Base-by-base conservation (phyloP, 2,113 vertebrate species). In the Geococcyx californianus region DNA sequence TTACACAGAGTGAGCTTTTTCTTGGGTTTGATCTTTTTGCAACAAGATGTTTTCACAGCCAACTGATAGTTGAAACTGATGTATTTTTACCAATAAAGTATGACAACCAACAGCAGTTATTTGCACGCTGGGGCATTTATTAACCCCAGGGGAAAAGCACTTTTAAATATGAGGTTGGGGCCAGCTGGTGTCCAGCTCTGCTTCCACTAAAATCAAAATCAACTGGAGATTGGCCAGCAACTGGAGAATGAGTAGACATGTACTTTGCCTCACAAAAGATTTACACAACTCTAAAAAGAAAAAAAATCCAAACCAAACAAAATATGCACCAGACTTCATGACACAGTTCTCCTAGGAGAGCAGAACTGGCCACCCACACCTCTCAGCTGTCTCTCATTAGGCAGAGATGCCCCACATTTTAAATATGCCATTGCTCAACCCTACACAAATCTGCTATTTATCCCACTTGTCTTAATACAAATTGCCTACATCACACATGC, bases 351-450 rank as follows among this genome's bases (percentile, higher is more conserved):
- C 68, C 67, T 75, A 80, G 70, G 84, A 95, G 82, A 95, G 81
- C 73, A 93, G 70, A 85, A 92, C 70, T 68, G 89, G 92, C 87
- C 94, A 96, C 95, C 94, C 96, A 96, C 94, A 91, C 91, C 96
- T 86, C 84, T 95, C 96, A 96, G 89, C 96, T 96, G 89, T 82
- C 64, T 93, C 91, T 90, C 92, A 96, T 96, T 94, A 97, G 38
- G 74, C 80, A 95, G 89, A 84, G 90, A 96, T 40, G 74, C 68
- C 91, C 92, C 89, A 80, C 87, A 92, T 81, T 87, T 80, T 34
- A 95, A 94, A 93, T 76, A 60, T 83, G 85, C 87, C 77, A 94
- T 94, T 96, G 94, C 95, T 95, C 76, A 84, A 59, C 89, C 84
- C 93, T 74, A 73, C 86, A 84, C 52, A 86, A 60, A 92, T 80